Conservation (phyloP, 2,797 vertebrate genomes). For the Sternotherus odoratus region DNA sequence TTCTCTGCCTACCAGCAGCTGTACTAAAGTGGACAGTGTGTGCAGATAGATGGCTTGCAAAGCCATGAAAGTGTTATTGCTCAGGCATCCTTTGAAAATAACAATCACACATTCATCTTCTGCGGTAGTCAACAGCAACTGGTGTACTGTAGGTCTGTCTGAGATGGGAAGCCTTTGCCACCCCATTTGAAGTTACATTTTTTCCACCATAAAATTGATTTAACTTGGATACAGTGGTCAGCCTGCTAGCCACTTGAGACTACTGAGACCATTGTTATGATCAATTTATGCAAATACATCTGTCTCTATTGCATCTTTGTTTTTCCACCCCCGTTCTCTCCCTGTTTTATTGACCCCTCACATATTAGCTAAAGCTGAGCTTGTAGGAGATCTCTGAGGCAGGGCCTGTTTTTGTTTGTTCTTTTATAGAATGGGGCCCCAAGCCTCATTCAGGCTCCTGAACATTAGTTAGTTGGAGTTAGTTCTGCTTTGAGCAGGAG, state of each 20-base stretch:
- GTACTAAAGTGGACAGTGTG: background rate
- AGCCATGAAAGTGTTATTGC: background rate
- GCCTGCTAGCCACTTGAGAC: background rate
- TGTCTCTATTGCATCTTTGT: background rate
- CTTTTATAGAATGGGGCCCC: conserved; percentile 39
- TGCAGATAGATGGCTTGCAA: background rate
- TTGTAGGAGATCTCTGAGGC: background rate
- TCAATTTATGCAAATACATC: background rate
- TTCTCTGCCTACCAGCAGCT: background rate
- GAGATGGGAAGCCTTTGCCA: background rate
- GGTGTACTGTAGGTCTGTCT: background rate
- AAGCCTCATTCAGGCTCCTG: background rate
- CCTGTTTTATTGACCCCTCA: background rate
- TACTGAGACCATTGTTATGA: background rate
- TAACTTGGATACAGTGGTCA: background rate
- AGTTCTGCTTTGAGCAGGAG: too few relatives aligned
- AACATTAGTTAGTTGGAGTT: too few relatives aligned
- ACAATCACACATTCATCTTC: conserved; percentile 8
- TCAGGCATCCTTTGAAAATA: background rate
- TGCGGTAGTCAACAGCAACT: background rate
- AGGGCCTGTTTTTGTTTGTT: background rate
- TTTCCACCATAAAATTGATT: background rate
- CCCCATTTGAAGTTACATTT: background rate
- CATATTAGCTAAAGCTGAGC: background rate
- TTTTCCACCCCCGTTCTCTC: background rate